Evolutionary conservation across 2,113 vertebrate genomes (phyloP), one percentile per base, ranked within the genome.

Genomic region (Gymnorhina tibicen): DNA sequence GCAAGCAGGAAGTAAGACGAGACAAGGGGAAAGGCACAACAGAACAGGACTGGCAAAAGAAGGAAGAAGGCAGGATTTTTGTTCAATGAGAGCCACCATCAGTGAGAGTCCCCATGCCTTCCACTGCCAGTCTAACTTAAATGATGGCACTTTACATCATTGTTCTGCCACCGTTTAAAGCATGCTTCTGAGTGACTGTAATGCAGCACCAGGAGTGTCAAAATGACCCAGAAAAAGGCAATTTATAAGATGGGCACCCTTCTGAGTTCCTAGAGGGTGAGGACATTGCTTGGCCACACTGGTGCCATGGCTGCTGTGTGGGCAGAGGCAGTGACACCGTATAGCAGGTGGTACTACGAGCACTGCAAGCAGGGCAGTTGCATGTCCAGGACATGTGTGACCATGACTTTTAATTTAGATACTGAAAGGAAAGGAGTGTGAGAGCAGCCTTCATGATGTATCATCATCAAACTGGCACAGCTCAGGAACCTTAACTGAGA

Each of bases 341-440:
- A 27, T 16, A 35, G 22, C 3, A 1, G 9, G 21, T 4, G 13
- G 13, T 15, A 22, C 56, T 11, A 1, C 0, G 1, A 44, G 46
- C 33, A 11, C 4, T 16, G 58, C 37, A 59, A 19, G 5, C 42
- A 37, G 22, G 13, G 55, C 41, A 22, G 11, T 1, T 32, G 6
- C n/a, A 13, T 1, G 13, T 6, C 60, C 66, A 49, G 44, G 22
- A 47, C 26, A 55, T 10, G n/a, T 1, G 0, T 7, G 30, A 18
- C 20, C 30, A 7, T 2, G 7, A 7, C 3, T 64, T 53, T 72
- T 18, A 37, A 80, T n/a, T 46, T 10, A 50, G 39, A 13, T 24
- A 11, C 4, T 6, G 7, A 77, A 92, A 59, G 6, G 53, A 18
- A 60, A 59, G 7, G 9, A 41, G 5, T 7, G 42, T 13, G 32